Evolutionary conservation across 2,797 vertebrate genomes (phyloP).

Genomic region (Enteromius trimaculatus): DNA sequence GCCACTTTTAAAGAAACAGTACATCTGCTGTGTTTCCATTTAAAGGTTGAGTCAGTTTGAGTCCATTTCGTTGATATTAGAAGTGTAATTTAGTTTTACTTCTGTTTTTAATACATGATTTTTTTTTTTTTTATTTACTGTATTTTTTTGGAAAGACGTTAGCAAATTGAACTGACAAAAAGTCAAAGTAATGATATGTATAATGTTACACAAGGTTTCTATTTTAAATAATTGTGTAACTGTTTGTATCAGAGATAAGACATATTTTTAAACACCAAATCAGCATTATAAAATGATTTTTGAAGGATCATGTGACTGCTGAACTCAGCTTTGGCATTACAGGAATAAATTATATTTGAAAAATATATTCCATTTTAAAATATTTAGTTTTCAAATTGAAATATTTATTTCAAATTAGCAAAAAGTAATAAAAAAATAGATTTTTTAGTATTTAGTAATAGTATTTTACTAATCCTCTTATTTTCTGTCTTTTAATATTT

Average conservation of each 20-base stretch:
- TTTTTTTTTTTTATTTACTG: not conserved
- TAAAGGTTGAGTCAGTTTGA: not conserved
- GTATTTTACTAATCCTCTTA: not conserved
- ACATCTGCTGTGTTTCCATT: not conserved
- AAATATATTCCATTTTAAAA: not conserved
- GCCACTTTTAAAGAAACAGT: slow-evolving; percentile 18
- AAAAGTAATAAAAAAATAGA: not conserved
- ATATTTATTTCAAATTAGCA: not conserved
- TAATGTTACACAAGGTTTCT: not conserved
- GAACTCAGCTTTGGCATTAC: not conserved
- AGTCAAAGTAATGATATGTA: not conserved
- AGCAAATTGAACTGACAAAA: not conserved
- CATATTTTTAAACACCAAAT: not conserved
- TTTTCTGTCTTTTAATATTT: not conserved
- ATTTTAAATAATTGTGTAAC: not conserved
- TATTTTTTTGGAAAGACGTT: not conserved
- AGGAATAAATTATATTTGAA: not conserved
- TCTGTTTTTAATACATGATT: not conserved
- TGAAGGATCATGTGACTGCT: not conserved
- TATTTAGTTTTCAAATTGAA: not conserved
- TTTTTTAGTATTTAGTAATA: no score
- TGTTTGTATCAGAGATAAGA: not conserved
- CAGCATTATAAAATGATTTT: not conserved
- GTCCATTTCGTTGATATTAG: not conserved
- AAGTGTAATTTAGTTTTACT: not conserved